A percentile compares a stretch with the other conserved stretches of the same genome.
Evolutionary conservation across 2,113 vertebrate species (phyloP).

Genomic region (Rhabdomys dilectus): DNA sequence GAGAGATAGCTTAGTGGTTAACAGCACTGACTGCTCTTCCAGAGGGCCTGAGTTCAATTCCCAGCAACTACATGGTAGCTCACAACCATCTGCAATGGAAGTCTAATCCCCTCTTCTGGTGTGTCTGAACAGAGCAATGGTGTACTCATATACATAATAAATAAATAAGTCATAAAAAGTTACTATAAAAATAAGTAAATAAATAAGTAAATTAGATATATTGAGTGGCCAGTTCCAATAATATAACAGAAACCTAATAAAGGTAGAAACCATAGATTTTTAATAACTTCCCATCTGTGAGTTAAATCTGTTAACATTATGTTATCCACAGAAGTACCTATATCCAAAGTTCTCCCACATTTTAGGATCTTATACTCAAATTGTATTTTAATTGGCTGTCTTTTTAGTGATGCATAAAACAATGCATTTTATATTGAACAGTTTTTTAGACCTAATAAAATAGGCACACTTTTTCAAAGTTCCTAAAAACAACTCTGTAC

Average conservation of each 20-base stretch:
- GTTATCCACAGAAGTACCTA: background rate
- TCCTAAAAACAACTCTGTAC: background rate
- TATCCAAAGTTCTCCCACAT: too few relatives aligned
- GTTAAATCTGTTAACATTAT: background rate
- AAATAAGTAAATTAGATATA: too few relatives aligned
- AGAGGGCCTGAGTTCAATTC: too few relatives aligned
- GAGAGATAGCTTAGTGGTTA: too few relatives aligned
- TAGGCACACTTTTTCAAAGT: background rate
- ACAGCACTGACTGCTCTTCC: too few relatives aligned
- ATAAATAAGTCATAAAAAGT: too few relatives aligned
- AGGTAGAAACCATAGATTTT: background rate
- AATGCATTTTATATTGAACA: background rate
- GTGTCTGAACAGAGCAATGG: too few relatives aligned
- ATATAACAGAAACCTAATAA: background rate
- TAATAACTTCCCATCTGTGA: background rate
- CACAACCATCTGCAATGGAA: too few relatives aligned
- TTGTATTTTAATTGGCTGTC: background rate
- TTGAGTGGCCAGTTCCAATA: background rate
- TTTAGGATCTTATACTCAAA: background rate
- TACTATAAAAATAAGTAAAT: too few relatives aligned
- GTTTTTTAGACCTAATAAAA: background rate
- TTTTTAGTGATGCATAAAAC: background rate
- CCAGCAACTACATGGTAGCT: too few relatives aligned
- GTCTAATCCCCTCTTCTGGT: too few relatives aligned
- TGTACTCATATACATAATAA: too few relatives aligned